Evolutionary conservation across 2,888 invertebrate species (phyloP).

Genomic region (Sceliomorpha sp.): DNA sequence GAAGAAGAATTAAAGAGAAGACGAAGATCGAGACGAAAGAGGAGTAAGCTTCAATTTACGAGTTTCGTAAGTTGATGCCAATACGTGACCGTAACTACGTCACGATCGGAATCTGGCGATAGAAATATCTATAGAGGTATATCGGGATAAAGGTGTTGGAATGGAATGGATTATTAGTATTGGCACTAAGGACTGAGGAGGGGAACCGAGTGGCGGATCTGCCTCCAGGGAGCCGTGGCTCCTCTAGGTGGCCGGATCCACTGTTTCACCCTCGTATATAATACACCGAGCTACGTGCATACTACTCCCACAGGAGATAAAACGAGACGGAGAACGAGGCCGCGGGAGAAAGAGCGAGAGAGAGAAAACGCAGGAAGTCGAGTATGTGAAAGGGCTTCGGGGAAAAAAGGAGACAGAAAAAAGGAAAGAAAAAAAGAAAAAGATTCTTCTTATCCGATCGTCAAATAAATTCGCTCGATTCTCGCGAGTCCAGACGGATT

Average conservation of each 20-base stretch:
- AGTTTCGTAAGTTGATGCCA: slow-evolving; percentile 69
- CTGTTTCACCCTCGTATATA: slow-evolving; percentile 69
- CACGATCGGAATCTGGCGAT: slow-evolving; percentile 68
- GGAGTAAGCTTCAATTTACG: slow-evolving; percentile 64
- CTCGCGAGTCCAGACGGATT: slow-evolving; percentile 26
- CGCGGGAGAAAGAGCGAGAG: neutral
- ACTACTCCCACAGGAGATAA: slow-evolving; percentile 52
- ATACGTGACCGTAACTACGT: slow-evolving; percentile 71
- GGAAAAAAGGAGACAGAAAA: no score
- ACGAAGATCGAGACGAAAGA: slow-evolving; percentile 27
- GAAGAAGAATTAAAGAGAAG: slow-evolving; percentile 22
- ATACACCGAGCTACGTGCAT: slow-evolving; percentile 67
- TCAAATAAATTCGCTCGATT: slow-evolving; percentile 30
- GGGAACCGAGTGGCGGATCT: slow-evolving; percentile 54
- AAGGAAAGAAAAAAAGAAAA: neutral
- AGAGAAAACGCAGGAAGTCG: slow-evolving; percentile 11
- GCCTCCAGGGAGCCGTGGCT: slow-evolving; percentile 66
- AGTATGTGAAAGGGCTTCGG: slow-evolving; percentile 3
- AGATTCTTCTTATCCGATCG: slow-evolving; percentile 2
- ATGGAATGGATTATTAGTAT: slow-evolving; percentile 73
- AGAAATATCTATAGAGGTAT: slow-evolving; percentile 60
- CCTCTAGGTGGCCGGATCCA: slow-evolving; percentile 63
- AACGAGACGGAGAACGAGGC: slow-evolving; percentile 5
- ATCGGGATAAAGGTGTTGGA: slow-evolving; percentile 62
- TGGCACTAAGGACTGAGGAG: slow-evolving; percentile 63